phyloP scores from a whole-genome alignment of 2,888 invertebrate genomes.

The Eueremaeus valkanovi region DNA sequence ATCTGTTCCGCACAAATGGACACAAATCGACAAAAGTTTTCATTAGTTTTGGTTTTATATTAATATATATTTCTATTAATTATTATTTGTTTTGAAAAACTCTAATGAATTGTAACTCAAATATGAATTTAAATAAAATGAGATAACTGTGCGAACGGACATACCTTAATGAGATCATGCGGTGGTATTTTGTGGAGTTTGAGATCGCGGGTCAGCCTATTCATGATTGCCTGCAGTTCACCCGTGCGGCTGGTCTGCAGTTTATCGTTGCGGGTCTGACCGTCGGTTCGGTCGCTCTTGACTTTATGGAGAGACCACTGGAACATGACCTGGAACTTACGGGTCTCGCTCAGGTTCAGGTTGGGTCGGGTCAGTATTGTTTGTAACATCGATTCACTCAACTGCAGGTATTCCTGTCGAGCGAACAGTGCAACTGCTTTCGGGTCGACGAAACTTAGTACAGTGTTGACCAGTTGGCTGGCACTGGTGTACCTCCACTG shows the following conservation, averaged over 20 bases:
- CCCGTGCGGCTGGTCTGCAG: neutral
- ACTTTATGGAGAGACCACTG: slow-evolving; percentile 64
- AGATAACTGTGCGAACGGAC: neutral
- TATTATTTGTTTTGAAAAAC: too few relatives aligned
- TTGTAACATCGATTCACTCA: slow-evolving; percentile 91
- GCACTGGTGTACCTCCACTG: slow-evolving; percentile 94
- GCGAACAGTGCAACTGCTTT: slow-evolving; percentile 77
- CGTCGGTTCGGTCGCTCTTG: slow-evolving; percentile 26
- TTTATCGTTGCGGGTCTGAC: slow-evolving; percentile 28
- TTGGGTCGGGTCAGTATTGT: slow-evolving; percentile 79
- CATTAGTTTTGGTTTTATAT: neutral
- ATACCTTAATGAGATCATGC: slow-evolving; percentile 80
- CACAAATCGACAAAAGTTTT: slow-evolving; percentile 38
- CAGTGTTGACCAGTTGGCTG: slow-evolving; percentile 89
- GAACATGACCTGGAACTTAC: slow-evolving; percentile 89
- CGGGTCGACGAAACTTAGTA: slow-evolving; percentile 81
- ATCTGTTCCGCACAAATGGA: slow-evolving; percentile 58
- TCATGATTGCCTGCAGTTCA: slow-evolving; percentile 64
- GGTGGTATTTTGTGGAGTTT: slow-evolving; percentile 86
- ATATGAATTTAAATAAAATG: neutral
- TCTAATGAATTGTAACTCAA: too few relatives aligned
- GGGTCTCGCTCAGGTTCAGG: slow-evolving; percentile 73
- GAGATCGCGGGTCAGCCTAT: slow-evolving; percentile 77
- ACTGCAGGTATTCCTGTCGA: slow-evolving; percentile 73
- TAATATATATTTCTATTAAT: too few relatives aligned